Conservation (phyloP, 2,113 vertebrate species). For the Micronycteris hirsuta region DNA sequence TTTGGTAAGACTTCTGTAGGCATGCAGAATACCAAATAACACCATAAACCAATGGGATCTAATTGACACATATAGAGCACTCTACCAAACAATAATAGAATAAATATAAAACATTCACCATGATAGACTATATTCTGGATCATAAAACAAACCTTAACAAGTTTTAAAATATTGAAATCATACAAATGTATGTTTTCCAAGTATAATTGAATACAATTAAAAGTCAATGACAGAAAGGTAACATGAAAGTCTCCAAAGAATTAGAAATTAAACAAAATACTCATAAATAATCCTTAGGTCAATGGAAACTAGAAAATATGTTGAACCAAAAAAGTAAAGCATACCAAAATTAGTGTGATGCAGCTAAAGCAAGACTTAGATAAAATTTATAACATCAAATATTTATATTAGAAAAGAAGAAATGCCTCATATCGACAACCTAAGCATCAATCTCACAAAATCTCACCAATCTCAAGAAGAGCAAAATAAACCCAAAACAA, state of each 20-base stretch:
- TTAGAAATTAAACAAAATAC: not conserved
- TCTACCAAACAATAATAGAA: not conserved
- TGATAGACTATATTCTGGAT: not conserved
- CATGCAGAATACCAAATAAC: not conserved
- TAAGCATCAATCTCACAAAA: not conserved
- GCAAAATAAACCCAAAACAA: not conserved
- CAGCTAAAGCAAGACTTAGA: not conserved
- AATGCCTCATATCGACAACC: not conserved
- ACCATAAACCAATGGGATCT: not conserved
- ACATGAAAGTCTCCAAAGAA: not conserved
- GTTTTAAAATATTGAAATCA: not conserved
- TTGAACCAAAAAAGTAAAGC: not conserved
- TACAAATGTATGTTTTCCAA: not conserved
- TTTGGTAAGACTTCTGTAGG: not conserved
- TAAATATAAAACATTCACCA: not conserved
- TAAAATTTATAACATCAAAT: not conserved
- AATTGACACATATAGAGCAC: not conserved
- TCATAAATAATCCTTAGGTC: not conserved
- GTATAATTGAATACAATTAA: not conserved
- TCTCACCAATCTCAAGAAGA: not conserved
- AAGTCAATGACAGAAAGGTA: not conserved
- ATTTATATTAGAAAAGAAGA: not conserved
- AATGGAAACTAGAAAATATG: not conserved
- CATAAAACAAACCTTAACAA: not conserved
- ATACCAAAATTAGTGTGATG: not conserved